Evolutionary conservation across 2,797 vertebrate species (phyloP).

Genomic region (Coracias cyanogaster): DNA sequence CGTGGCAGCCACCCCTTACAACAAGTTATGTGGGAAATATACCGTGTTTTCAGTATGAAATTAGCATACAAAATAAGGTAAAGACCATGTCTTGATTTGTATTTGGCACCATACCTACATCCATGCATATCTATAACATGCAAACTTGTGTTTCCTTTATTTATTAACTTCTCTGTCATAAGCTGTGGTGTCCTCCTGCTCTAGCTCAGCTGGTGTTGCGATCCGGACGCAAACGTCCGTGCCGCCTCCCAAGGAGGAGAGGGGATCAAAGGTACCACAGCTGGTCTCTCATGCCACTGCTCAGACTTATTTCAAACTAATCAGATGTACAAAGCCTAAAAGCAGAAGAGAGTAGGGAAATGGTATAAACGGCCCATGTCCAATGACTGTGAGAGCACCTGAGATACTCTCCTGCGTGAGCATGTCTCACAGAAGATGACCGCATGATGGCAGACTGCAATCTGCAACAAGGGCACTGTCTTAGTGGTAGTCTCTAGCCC

Average conservation of each 20-base stretch:
- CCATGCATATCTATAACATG: neutral
- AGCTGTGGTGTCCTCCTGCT: neutral
- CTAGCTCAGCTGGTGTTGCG: neutral
- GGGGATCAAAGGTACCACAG: no score
- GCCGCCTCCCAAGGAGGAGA: no score
- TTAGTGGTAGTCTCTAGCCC: neutral
- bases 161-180: neutral
- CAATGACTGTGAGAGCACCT: neutral
- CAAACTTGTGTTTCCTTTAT: neutral
- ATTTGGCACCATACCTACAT: neutral
- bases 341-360: neutral
- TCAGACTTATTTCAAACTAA: neutral
- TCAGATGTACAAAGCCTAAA: neutral
- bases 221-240: no score
- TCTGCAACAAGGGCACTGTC: rapidly evolving
- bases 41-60: constrained; percentile 40
- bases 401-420: neutral
- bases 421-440: no score
- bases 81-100: neutral
- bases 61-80: constrained; percentile 56
- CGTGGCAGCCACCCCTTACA: constrained; percentile 46
- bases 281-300: neutral
- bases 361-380: neutral
- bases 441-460: neutral
- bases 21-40: rapidly evolving